These are phyloP conservation scores for Ephestia elutella DNA, from an alignment of 1,140 invertebrate genomes.

Conservation along the genomic window DNA sequence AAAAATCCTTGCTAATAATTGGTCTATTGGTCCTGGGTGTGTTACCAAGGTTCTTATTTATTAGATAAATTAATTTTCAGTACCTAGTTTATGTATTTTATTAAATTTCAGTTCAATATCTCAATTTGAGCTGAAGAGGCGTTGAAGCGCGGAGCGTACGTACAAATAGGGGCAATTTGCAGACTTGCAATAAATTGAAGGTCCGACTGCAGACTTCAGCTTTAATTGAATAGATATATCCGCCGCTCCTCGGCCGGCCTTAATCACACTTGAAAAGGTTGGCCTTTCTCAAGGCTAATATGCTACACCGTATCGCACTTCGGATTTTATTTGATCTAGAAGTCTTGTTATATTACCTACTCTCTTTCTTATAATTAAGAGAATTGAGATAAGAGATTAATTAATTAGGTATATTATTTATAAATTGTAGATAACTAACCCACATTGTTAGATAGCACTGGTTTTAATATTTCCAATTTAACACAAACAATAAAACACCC, in stretches of 20 bases:
- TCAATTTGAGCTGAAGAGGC: neutral
- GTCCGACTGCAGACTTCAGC: slow-evolving; percentile 48
- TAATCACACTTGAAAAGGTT: slow-evolving; percentile 66
- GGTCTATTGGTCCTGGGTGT: no score
- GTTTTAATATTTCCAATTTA: neutral
- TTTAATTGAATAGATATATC: slow-evolving; percentile 71
- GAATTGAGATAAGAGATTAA: no score
- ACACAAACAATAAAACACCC: neutral
- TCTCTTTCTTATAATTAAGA: neutral
- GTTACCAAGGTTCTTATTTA: no score
- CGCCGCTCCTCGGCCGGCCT: slow-evolving; percentile 56
- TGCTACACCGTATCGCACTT: slow-evolving; percentile 58
- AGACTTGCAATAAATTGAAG: slow-evolving; percentile 56
- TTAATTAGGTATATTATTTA: no score
- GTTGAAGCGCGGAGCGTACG: neutral
- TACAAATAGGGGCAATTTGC: slow-evolving; percentile 48
- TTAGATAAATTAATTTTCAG: no score
- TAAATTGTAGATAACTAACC: neutral
- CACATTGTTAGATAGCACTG: neutral
- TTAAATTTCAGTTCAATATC: no score
- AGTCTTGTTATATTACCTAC: slow-evolving; percentile 16
- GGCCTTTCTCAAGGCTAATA: slow-evolving; percentile 46
- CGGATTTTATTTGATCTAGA: neutral
- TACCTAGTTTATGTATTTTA: no score
- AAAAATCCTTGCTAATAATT: no score